phyloP scores from a whole-genome alignment of 2,797 vertebrate genomes.

The Gallinago nigripennis region DNA sequence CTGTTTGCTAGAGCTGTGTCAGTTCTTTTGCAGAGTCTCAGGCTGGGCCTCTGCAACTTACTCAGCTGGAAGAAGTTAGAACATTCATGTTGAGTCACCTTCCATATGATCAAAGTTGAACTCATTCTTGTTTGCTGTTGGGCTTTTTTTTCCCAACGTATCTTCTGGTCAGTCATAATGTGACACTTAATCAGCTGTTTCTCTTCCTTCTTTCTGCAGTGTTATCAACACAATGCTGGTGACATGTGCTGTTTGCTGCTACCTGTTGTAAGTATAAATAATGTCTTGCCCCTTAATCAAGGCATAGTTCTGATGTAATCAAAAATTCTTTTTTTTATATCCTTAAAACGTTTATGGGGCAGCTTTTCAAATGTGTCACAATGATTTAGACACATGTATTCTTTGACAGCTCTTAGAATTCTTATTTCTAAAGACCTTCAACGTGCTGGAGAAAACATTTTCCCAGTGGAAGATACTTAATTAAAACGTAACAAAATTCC shows the following conservation, averaged over 20 bases:
- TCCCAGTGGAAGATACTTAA: background rate
- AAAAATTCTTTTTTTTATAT: background rate
- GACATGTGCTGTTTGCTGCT: conserved; percentile 94
- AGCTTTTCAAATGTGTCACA: background rate
- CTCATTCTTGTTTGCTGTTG: background rate
- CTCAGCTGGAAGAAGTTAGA: conserved; percentile 15
- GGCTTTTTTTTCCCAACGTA: background rate
- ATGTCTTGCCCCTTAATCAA: background rate
- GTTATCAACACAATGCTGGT: conserved; percentile 97
- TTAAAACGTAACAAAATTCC: background rate
- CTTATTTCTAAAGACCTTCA: background rate
- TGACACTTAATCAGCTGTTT: background rate
- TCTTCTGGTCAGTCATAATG: conserved; percentile 42
- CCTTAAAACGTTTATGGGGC: background rate
- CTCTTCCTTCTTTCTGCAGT: conserved; percentile 73
- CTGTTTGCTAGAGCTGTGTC: background rate
- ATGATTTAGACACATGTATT: background rate
- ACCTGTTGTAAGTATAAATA: conserved; percentile 94
- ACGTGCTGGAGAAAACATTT: background rate
- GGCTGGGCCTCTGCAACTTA: background rate
- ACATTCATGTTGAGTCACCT: conserved; percentile 14
- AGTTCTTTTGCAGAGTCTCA: background rate
- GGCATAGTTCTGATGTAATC: background rate
- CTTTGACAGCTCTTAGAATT: background rate
- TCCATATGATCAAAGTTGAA: background rate